These are phyloP conservation scores for Artemia franciscana DNA, from an alignment of 1,140 invertebrate genomes.

Conservation along the genomic window DNA sequence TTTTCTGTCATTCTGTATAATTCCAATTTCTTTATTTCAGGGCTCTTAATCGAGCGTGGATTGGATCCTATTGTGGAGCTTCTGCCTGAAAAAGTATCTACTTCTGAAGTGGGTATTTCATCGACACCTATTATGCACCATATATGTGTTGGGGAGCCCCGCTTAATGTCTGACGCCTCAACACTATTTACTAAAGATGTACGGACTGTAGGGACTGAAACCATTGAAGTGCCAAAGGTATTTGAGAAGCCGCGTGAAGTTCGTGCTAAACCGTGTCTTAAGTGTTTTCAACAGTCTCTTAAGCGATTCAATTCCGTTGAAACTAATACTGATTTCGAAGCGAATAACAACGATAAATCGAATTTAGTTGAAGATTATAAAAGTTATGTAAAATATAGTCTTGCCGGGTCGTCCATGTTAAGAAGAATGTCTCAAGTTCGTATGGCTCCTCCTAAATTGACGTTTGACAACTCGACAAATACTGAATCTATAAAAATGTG, in stretches of 20 bases:
- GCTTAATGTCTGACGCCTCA: too few relatives aligned
- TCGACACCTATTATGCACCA: too few relatives aligned
- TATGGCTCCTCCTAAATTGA: slow-evolving; percentile 11
- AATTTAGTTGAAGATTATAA: background rate
- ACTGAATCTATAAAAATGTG: slow-evolving; percentile 16
- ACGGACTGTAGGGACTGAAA: too few relatives aligned
- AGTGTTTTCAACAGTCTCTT: background rate
- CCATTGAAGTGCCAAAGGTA: too few relatives aligned
- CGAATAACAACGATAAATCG: slow-evolving; percentile 6
- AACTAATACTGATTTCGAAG: slow-evolving; percentile 1
- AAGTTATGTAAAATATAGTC: background rate
- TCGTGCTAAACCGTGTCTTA: background rate
- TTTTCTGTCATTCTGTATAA: too few relatives aligned
- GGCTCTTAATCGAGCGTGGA: too few relatives aligned
- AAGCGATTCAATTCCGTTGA: background rate
- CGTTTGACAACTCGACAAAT: slow-evolving; percentile 17
- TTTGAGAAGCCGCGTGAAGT: background rate
- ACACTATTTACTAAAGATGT: too few relatives aligned
- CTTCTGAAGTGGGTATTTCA: slow-evolving; percentile 37
- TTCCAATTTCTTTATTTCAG: too few relatives aligned
- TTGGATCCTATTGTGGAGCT: background rate
- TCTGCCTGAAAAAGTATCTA: slow-evolving; percentile 13
- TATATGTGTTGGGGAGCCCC: too few relatives aligned
- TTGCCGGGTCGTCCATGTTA: slow-evolving; percentile 13
- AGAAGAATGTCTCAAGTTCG: slow-evolving; percentile 14